Conservation (phyloP, 1,140 invertebrate species). For the Caligus rogercresseyi region DNA sequence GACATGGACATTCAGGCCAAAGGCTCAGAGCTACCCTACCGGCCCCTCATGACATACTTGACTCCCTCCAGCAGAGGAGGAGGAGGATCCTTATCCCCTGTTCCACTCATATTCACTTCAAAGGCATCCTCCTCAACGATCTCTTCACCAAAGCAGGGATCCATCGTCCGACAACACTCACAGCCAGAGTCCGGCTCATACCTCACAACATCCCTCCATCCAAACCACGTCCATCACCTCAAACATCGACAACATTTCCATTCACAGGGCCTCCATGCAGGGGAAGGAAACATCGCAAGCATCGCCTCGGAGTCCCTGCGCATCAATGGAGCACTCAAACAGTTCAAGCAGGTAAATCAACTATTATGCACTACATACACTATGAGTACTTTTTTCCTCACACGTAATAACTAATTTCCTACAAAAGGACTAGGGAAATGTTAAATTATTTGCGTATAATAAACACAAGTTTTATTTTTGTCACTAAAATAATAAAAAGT, state of each 20-base stretch:
- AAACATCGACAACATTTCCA: conserved; percentile 62
- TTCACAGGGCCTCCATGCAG: conserved; percentile 37
- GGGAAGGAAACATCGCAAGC: conserved; percentile 72
- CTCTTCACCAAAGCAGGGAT: conserved; percentile 31
- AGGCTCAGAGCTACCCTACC: neutral
- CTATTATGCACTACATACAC: no score
- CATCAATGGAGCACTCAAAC: conserved; percentile 86
- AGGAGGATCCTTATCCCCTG: neutral
- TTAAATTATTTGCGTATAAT: no score
- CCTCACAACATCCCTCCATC: conserved; percentile 23
- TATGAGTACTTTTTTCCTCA: neutral
- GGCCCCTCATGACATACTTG: neutral
- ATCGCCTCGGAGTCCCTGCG: conserved; percentile 90
- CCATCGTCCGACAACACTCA: conserved; percentile 68
- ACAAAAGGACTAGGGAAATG: no score
- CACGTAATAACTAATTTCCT: neutral
- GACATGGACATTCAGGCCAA: neutral
- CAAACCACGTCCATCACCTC: conserved; percentile 26
- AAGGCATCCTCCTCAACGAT: conserved; percentile 28
- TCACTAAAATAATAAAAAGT: no score
- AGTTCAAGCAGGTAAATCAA: conserved; percentile 73
- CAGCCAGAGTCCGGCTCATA: conserved; percentile 51
- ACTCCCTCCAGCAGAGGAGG: neutral
- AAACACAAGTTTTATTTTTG: no score
- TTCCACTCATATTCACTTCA: neutral